Evolutionary conservation across 2,888 invertebrate species (phyloP).

Genomic region (Nowickia ferox): DNA sequence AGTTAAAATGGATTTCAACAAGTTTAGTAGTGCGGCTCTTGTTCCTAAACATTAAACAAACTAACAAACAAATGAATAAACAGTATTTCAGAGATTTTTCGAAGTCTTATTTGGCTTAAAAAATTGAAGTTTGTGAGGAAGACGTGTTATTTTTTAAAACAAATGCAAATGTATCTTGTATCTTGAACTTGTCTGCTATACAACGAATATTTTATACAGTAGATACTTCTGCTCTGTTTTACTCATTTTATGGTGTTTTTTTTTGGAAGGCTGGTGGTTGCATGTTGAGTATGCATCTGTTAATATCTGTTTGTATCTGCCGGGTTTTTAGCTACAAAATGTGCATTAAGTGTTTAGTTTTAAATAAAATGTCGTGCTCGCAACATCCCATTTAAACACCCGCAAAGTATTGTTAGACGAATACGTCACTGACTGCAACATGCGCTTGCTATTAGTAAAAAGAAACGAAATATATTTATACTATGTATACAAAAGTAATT

Average conservation of each 20-base stretch:
- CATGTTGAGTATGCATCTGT: conserved; percentile 33
- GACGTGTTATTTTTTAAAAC: conserved; percentile 40
- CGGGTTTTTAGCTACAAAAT: conserved; percentile 61
- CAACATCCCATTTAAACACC: conserved; percentile 55
- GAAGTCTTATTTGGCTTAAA: neutral
- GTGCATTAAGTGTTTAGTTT: conserved; percentile 64
- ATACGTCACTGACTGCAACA: conserved; percentile 16
- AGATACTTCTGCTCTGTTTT: conserved; percentile 49
- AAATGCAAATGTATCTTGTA: conserved; percentile 63
- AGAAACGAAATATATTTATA: conserved; percentile 18
- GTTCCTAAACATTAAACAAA: neutral
- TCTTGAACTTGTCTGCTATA: conserved; percentile 66
- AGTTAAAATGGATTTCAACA: conserved; percentile 25
- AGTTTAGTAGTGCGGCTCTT: neutral
- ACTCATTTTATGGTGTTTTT: conserved; percentile 11
- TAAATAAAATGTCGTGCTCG: conserved; percentile 64
- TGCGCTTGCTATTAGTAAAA: neutral
- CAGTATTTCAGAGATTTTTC: neutral
- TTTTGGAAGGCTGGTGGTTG: conserved; percentile 6
- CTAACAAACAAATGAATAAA: neutral
- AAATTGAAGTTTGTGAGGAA: conserved; percentile 18
- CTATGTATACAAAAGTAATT: conserved; percentile 14
- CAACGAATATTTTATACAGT: conserved; percentile 6
- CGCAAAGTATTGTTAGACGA: conserved; percentile 5
- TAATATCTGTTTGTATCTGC: conserved; percentile 42